Evolutionary conservation across 2,113 vertebrate species (phyloP).

Genomic region (Pachycephala philippinensis): DNA sequence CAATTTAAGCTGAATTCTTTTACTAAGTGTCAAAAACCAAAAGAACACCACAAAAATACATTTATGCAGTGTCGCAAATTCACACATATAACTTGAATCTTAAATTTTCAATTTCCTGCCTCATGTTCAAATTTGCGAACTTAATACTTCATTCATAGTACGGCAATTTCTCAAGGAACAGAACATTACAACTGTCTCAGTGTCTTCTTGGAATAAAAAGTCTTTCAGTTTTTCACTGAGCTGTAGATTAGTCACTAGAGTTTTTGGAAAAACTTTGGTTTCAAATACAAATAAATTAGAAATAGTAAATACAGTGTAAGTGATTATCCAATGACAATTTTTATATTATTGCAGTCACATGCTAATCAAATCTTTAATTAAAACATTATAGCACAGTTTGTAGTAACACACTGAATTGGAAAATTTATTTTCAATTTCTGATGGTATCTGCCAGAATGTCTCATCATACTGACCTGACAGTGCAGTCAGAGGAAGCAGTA

Average conservation of each 20-base stretch:
- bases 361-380: neutral
- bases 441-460: neutral
- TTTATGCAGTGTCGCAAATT: neutral
- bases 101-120: neutral
- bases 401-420: neutral
- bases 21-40: neutral
- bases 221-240: neutral
- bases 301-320: neutral
- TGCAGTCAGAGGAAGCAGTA: constrained; percentile 93
- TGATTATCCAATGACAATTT: neutral
- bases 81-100: neutral
- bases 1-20: neutral
- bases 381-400: neutral
- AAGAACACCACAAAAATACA: neutral
- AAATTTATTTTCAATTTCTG: neutral
- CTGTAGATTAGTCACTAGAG: neutral
- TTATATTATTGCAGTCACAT: neutral
- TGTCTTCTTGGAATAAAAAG: neutral
- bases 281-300: neutral
- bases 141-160: neutral
- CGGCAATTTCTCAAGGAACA: neutral
- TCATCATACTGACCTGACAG: constrained; percentile 83
- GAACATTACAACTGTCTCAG: neutral
- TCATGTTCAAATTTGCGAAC: neutral
- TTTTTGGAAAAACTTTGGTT: neutral